A percentile compares a stretch with the other conserved stretches of the same genome.
Evolutionary conservation across 1,140 invertebrate genomes (phyloP).

Genomic region (Manduca sexta): DNA sequence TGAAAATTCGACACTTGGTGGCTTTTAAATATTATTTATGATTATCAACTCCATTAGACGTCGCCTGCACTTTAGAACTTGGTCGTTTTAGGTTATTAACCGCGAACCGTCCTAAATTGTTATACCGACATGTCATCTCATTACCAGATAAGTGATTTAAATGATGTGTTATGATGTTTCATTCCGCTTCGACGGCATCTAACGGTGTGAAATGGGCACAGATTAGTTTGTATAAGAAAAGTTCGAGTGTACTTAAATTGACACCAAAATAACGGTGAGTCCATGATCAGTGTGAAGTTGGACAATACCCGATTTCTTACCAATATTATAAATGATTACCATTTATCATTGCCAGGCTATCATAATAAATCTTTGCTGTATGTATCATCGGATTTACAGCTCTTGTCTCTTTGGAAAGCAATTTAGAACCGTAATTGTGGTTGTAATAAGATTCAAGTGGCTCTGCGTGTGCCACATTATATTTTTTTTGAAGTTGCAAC

Average conservation of each 20-base stretch:
- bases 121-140: no score
- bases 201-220: constrained; percentile 7
- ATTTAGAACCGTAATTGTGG: not conserved
- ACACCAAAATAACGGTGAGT: constrained; percentile 19
- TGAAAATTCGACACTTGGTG: not conserved
- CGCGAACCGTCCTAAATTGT: not conserved
- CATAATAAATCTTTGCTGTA: not conserved
- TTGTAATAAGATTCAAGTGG: no score
- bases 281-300: constrained; percentile 9
- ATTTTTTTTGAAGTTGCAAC: no score
- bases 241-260: constrained; percentile 9
- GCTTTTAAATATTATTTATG: constrained; percentile 9
- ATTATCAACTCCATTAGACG: not conserved
- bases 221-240: constrained; percentile 8
- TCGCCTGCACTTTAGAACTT: not conserved
- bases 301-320: constrained; percentile 17
- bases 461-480: no score
- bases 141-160: no score
- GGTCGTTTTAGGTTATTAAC: not conserved
- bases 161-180: not conserved
- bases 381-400: not conserved
- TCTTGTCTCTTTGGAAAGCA: not conserved
- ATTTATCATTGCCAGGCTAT: constrained; percentile 7
- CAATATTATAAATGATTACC: constrained; percentile 18
- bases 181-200: not conserved